Conservation (phyloP, 2,888 invertebrate species). For the Coelinius sp. region DNA sequence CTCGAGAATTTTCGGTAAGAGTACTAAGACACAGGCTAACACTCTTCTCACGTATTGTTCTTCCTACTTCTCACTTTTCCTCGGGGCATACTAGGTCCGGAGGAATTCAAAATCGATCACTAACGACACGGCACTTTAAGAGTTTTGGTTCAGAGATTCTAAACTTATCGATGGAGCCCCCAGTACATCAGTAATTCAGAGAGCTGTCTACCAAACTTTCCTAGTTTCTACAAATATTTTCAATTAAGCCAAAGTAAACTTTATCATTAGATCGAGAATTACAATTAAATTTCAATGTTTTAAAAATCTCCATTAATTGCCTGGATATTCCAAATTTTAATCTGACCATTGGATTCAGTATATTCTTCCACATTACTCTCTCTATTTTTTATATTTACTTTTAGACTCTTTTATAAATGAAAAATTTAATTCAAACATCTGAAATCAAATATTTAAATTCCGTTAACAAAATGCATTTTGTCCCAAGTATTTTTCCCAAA, state of each 20-base stretch:
- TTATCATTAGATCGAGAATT: background rate
- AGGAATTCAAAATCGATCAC: constrained; percentile 12
- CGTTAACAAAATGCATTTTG: background rate
- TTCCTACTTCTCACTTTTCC: background rate
- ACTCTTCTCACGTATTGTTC: background rate
- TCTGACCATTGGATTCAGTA: no score
- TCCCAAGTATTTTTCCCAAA: background rate
- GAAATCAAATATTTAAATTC: background rate
- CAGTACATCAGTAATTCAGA: constrained; percentile 1
- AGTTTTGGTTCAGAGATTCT: background rate
- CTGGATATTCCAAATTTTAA: background rate
- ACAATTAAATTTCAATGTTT: background rate
- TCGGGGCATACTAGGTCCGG: background rate
- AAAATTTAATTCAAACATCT: background rate
- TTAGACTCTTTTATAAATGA: no score
- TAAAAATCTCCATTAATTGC: background rate
- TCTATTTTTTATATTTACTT: no score
- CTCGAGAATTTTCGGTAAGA: constrained; percentile 29
- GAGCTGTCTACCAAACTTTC: background rate
- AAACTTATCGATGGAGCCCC: background rate
- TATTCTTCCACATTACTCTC: no score
- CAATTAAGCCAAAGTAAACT: background rate
- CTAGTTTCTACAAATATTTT: background rate
- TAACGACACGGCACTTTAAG: constrained; percentile 8
- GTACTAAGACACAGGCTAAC: constrained; percentile 1